These are phyloP conservation scores for Cercopithecus mona DNA, from an alignment of 2,113 vertebrate species.

Conservation along the genomic window DNA sequence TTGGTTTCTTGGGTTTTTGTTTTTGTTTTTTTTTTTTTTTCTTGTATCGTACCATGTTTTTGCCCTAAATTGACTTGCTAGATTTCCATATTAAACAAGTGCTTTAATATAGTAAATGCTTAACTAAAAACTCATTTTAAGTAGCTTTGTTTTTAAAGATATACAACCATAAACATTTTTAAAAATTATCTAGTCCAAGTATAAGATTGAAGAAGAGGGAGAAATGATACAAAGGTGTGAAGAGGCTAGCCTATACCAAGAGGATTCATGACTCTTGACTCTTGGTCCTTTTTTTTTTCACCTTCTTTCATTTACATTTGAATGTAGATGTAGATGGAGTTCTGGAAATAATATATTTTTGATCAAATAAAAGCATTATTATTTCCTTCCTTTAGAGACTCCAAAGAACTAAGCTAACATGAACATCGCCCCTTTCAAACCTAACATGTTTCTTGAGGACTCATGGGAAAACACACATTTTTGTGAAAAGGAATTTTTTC, in stretches of 20 bases:
- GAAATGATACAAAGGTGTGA: background rate
- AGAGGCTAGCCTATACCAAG: background rate
- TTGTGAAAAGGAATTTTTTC: constrained; percentile 5
- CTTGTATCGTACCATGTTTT: background rate
- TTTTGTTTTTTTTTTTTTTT: background rate
- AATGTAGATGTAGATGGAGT: background rate
- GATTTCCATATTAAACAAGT: background rate
- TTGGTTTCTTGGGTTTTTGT: background rate
- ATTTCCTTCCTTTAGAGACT: background rate
- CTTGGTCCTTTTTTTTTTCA: background rate
- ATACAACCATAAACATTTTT: background rate
- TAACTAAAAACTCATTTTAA: background rate
- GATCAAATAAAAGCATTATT: background rate
- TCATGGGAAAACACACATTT: background rate
- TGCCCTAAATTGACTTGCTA: background rate
- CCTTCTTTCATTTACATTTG: background rate
- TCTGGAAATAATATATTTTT: constrained; percentile 37
- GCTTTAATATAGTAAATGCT: background rate
- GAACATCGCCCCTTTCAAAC: background rate
- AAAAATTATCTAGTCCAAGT: background rate
- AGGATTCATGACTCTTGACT: background rate
- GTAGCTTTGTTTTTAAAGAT: background rate
- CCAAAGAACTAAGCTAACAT: background rate
- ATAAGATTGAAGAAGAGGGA: background rate
- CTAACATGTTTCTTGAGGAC: background rate